Percentiles rank a stretch among this genome's conserved stretches.
These are phyloP conservation scores for Rhinatrema bivittatum DNA, from an alignment of 2,797 vertebrate genomes.

Conservation along the genomic window DNA sequence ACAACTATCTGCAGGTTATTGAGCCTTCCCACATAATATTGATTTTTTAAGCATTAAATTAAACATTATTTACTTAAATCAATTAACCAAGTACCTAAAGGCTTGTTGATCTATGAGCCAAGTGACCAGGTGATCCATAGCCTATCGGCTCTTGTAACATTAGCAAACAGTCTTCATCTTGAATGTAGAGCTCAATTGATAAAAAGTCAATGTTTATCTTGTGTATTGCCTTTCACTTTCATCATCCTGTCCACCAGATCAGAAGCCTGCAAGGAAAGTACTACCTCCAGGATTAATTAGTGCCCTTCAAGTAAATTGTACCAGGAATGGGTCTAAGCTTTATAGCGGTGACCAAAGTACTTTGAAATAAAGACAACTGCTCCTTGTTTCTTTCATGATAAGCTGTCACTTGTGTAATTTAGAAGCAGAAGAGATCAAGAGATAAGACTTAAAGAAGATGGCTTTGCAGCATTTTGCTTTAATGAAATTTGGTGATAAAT, in stretches of 20 bases:
- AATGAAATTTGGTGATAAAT: not conserved
- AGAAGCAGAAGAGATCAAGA: not conserved
- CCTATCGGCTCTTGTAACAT: too few species aligned
- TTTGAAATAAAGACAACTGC: not conserved
- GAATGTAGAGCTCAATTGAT: not conserved
- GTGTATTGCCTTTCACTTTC: too few species aligned
- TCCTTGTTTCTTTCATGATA: not conserved
- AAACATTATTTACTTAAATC: not conserved
- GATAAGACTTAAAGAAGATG: not conserved
- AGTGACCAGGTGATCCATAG: not conserved
- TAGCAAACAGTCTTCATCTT: too few species aligned
- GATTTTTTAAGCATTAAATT: not conserved
- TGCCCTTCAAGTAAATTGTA: too few species aligned
- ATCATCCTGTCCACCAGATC: too few species aligned
- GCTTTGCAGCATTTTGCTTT: not conserved
- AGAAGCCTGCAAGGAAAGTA: too few species aligned
- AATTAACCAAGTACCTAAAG: not conserved
- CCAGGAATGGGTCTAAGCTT: too few species aligned
- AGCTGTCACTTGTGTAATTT: not conserved
- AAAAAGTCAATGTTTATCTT: not conserved
- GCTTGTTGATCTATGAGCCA: not conserved
- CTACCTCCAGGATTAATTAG: too few species aligned
- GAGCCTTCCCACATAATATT: not conserved
- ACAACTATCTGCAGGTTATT: too few species aligned
- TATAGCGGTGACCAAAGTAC: not conserved